A percentile compares a stretch with the other conserved stretches of the same genome.
Evolutionary conservation across 23 tunicate species (phyloP).

Genomic region (Corella eumyota): DNA sequence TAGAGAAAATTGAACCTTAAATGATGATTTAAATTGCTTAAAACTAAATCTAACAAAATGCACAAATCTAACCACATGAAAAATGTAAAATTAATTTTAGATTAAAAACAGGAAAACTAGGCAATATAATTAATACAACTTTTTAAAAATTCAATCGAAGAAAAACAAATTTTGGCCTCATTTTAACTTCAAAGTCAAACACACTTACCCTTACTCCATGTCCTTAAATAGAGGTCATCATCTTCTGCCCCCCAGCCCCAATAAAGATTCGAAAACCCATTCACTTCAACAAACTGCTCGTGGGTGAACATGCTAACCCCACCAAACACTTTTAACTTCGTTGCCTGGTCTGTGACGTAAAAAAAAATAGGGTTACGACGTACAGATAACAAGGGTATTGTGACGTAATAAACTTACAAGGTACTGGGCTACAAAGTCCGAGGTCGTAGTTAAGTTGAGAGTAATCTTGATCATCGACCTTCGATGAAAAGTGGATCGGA

Average conservation of each 20-base stretch:
- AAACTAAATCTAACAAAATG: not conserved
- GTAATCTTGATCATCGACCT: slow-evolving; percentile 25
- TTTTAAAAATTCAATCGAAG: too few species aligned
- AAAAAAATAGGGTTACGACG: not conserved
- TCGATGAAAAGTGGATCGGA: slow-evolving; percentile 36
- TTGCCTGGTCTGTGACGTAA: slow-evolving; percentile 15
- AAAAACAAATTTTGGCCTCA: too few species aligned
- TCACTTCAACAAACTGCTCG: slow-evolving; percentile 44
- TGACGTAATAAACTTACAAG: slow-evolving; percentile 24
- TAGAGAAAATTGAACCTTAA: not conserved
- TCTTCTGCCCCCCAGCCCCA: slow-evolving; percentile 53
- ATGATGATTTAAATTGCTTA: not conserved
- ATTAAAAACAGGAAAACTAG: not conserved
- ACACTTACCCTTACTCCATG: slow-evolving; percentile 23
- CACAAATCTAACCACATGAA: not conserved
- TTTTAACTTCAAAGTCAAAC: not conserved
- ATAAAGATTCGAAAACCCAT: slow-evolving; percentile 49
- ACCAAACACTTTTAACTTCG: slow-evolving; percentile 22
- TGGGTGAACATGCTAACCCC: slow-evolving; percentile 64
- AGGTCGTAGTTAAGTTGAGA: slow-evolving; percentile 13
- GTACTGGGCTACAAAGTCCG: slow-evolving; percentile 31
- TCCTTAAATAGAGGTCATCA: slow-evolving; percentile 31
- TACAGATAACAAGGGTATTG: not conserved
- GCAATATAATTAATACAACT: too few species aligned
- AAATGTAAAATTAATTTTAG: not conserved